Percentiles rank a stretch among this genome's conserved stretches.
Evolutionary conservation across 92 coral and sea anemone species (phyloP).

Genomic region (Umimayanthus chanpuru): DNA sequence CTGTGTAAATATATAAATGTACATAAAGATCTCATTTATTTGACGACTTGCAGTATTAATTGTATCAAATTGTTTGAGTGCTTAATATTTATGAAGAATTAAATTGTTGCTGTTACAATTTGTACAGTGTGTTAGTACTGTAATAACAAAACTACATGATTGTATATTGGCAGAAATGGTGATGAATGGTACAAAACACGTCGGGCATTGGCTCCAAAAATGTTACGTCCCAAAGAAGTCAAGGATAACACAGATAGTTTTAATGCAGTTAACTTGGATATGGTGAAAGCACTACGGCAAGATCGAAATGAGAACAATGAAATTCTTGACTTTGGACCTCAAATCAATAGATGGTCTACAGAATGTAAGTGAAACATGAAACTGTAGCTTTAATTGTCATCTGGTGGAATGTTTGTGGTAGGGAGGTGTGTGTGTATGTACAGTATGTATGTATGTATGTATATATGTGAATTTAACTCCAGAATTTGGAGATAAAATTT

Average conservation of each 20-base stretch:
- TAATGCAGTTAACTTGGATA: slow-evolving; percentile 31
- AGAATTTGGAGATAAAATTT: too few relatives aligned
- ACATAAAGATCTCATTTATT: too few relatives aligned
- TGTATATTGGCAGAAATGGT: slow-evolving; percentile 7
- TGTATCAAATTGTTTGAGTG: too few relatives aligned
- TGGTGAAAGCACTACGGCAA: slow-evolving; percentile 2
- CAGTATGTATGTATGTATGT: too few relatives aligned
- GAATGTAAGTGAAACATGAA: slow-evolving; percentile 21
- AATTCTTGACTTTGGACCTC: slow-evolving; percentile 22
- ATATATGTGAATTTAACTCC: too few relatives aligned
- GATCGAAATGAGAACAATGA: slow-evolving; percentile 28
- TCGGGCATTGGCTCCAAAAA: slow-evolving; percentile 23
- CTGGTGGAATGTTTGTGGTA: too few relatives aligned
- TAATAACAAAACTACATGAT: neutral
- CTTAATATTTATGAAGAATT: too few relatives aligned
- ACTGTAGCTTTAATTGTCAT: neutral
- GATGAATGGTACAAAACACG: slow-evolving; percentile 33
- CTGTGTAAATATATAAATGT: too few relatives aligned
- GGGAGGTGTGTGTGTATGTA: too few relatives aligned
- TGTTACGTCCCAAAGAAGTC: slow-evolving; percentile 44
- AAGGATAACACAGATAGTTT: slow-evolving; percentile 33
- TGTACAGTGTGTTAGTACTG: too few relatives aligned
- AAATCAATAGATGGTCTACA: slow-evolving; percentile 32
- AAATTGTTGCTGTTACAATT: too few relatives aligned
- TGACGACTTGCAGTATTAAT: too few relatives aligned